These are phyloP conservation scores for Ctenodactylus gundi DNA, from an alignment of 2,113 vertebrate genomes.

Conservation along the genomic window DNA sequence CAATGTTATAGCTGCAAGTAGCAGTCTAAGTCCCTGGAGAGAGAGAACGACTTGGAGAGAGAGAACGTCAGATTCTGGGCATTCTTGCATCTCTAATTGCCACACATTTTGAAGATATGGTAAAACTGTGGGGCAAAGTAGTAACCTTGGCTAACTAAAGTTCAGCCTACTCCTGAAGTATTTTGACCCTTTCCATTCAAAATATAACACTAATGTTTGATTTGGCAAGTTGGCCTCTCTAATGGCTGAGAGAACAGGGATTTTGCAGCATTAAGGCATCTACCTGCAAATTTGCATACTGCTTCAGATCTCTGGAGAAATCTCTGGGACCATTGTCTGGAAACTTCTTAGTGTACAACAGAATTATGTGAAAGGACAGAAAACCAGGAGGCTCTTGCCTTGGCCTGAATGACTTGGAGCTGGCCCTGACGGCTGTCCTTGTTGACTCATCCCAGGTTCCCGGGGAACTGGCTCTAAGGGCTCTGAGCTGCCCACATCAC, in stretches of 20 bases:
- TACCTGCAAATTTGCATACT: constrained; percentile 88
- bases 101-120: constrained; percentile 89
- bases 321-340: constrained; percentile 92
- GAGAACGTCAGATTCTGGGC: constrained; percentile 92
- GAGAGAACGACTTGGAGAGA: no score
- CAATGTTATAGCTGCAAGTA: constrained; percentile 85
- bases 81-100: constrained; percentile 86
- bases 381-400: constrained; percentile 80
- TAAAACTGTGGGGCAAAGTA: constrained; percentile 93
- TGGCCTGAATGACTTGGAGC: background rate
- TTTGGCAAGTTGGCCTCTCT: constrained; percentile 92
- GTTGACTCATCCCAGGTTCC: background rate
- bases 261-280: constrained; percentile 91
- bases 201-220: constrained; percentile 96
- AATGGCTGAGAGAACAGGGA: constrained; percentile 94
- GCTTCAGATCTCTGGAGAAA: constrained; percentile 91
- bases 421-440: background rate
- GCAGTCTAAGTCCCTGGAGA: constrained; percentile 91
- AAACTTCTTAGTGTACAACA: constrained; percentile 92
- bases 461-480: background rate
- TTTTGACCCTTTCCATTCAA: constrained; percentile 92
- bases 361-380: constrained; percentile 94
- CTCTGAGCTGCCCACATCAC: background rate
- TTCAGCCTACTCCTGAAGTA: constrained; percentile 88
- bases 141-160: constrained; percentile 94